These are phyloP conservation scores for Heteromyza rotundicornis DNA, from an alignment of 2,888 invertebrate species.

Conservation along the genomic window DNA sequence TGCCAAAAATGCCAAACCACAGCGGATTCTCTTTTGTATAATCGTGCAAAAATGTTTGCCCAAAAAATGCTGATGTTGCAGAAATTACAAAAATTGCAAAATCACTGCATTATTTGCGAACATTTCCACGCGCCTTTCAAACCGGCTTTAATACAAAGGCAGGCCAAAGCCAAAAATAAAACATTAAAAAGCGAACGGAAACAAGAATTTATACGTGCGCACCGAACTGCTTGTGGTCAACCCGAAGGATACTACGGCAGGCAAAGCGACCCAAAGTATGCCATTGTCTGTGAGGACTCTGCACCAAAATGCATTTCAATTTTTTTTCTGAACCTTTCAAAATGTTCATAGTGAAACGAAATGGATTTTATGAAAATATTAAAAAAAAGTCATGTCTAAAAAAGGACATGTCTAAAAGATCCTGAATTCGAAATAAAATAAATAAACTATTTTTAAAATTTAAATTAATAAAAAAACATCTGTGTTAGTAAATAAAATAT, in stretches of 20 bases:
- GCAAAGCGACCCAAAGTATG: no score
- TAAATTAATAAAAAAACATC: no score
- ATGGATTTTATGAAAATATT: no score
- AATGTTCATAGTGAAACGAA: no score
- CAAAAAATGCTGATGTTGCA: background rate
- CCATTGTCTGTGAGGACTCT: no score
- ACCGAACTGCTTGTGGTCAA: background rate
- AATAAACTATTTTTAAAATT: no score
- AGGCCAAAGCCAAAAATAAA: background rate
- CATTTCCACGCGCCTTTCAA: background rate
- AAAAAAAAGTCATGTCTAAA: no score
- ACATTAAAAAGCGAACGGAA: background rate
- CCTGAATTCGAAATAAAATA: no score
- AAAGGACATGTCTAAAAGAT: no score
- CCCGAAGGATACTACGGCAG: conserved; percentile 22
- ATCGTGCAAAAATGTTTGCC: background rate
- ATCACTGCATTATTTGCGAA: conserved; percentile 46
- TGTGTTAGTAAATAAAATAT: no score
- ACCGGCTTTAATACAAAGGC: background rate
- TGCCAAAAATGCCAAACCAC: background rate
- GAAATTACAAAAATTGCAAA: conserved; percentile 14
- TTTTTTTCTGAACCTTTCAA: no score
- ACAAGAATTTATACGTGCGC: background rate
- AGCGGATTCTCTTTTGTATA: background rate
- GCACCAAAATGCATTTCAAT: no score